Conservation (phyloP, 1,140 invertebrate genomes). For the Drosophila pseudoobscura region DNA sequence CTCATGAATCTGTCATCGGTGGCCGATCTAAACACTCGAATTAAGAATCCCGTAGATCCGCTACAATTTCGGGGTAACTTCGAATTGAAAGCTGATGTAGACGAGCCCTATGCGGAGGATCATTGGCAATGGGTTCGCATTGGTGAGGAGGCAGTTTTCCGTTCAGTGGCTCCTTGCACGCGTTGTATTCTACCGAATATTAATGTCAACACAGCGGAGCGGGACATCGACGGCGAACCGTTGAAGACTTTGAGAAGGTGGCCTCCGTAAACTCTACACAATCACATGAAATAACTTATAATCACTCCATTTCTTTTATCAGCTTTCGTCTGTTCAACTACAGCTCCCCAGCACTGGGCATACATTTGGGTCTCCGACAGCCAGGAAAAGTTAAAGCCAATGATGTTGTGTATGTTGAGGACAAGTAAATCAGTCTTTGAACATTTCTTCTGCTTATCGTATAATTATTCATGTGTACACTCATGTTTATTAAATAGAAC, state of each 20-base stretch:
- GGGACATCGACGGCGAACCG: constrained; percentile 84
- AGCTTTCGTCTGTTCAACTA: constrained; percentile 71
- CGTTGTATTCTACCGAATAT: constrained; percentile 86
- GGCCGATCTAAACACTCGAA: constrained; percentile 83
- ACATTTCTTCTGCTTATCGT: not conserved
- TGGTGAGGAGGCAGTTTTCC: constrained; percentile 80
- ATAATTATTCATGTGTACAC: constrained; percentile 55
- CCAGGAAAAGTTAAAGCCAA: constrained; percentile 61
- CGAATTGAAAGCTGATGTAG: constrained; percentile 83
- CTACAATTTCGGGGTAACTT: constrained; percentile 85
- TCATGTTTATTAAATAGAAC: constrained; percentile 69
- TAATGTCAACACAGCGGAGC: constrained; percentile 84
- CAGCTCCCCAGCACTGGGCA: constrained; percentile 70
- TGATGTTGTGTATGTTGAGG: constrained; percentile 74
- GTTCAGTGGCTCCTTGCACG: constrained; percentile 81
- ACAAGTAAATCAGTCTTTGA: constrained; percentile 33
- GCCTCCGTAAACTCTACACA: not conserved
- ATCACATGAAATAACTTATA: not conserved
- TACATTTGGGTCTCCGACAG: constrained; percentile 74
- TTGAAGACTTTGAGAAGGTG: constrained; percentile 84
- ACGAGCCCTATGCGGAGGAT: constrained; percentile 84
- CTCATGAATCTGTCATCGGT: constrained; percentile 84
- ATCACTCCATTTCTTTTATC: not conserved
- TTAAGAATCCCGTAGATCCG: constrained; percentile 83
- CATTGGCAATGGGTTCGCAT: constrained; percentile 83